Evolutionary conservation across 1,140 invertebrate genomes (phyloP).

Genomic region (Adelges cooleyi): DNA sequence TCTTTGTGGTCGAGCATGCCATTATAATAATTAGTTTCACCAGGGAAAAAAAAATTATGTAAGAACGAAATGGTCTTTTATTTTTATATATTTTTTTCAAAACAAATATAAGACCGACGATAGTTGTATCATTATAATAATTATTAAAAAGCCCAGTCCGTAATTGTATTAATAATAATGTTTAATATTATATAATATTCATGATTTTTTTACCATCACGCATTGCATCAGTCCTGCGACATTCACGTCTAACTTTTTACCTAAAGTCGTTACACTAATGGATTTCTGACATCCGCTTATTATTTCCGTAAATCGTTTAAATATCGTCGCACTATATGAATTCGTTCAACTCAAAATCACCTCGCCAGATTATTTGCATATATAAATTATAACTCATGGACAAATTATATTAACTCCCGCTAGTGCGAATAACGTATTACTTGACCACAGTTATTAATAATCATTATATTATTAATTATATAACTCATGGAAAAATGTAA

Average conservation of each 20-base stretch:
- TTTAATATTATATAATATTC: neutral
- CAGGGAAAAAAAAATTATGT: neutral
- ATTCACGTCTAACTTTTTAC: slow-evolving; percentile 7
- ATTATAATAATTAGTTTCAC: slow-evolving; percentile 20
- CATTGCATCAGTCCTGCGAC: neutral
- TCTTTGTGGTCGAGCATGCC: neutral
- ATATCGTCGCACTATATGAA: neutral
- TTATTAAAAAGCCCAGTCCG: neutral
- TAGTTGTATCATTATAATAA: neutral
- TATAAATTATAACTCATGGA: too few species aligned
- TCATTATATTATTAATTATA: too few species aligned
- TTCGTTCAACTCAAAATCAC: too few species aligned
- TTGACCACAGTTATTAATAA: neutral
- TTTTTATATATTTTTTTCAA: too few species aligned
- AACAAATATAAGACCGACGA: slow-evolving; percentile 2
- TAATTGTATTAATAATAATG: neutral
- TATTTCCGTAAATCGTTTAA: neutral
- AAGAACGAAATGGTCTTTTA: neutral
- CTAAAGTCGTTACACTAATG: neutral
- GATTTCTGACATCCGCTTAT: slow-evolving; percentile 10
- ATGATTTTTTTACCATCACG: neutral
- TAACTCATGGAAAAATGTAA: too few species aligned
- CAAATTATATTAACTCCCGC: neutral
- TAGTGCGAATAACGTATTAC: neutral
- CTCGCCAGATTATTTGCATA: too few species aligned